Conservation (phyloP, 1,140 invertebrate genomes). For the Druon quercuslanigerum region DNA sequence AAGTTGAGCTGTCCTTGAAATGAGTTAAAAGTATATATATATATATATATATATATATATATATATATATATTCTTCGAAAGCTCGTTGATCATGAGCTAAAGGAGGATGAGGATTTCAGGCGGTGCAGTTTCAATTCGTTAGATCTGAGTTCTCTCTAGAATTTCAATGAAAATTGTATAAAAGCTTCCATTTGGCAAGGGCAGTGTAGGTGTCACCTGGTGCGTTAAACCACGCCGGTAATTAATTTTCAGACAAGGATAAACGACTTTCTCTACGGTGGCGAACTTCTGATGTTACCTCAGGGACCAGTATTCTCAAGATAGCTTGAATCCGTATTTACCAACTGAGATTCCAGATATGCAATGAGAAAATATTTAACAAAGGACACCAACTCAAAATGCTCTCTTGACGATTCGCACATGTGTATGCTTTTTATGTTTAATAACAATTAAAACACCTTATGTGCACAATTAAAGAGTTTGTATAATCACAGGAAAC, state of each 20-base stretch:
- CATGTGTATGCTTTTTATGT: too few species aligned
- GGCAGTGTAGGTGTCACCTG: background rate
- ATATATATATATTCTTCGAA: too few species aligned
- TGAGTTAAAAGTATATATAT: too few species aligned
- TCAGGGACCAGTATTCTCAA: background rate
- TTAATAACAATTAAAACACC: too few species aligned
- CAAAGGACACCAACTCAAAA: too few species aligned
- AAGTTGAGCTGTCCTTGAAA: too few species aligned
- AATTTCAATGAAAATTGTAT: slow-evolving; percentile 3
- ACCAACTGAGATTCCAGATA: background rate
- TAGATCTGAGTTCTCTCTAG: background rate
- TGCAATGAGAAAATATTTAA: too few species aligned
- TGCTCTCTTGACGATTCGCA: too few species aligned
- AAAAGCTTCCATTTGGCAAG: slow-evolving; percentile 12
- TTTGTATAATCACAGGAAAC: too few species aligned
- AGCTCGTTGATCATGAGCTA: background rate
- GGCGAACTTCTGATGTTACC: background rate
- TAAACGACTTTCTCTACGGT: slow-evolving; percentile 5
- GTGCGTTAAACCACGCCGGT: slow-evolving; percentile 10
- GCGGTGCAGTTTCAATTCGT: background rate
- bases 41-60: too few species aligned
- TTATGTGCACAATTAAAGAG: too few species aligned
- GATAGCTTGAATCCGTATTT: background rate
- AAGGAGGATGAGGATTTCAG: background rate
- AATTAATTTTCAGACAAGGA: slow-evolving; percentile 14